Evolutionary conservation across 2,113 vertebrate genomes (phyloP).

Genomic region (Naja naja): DNA sequence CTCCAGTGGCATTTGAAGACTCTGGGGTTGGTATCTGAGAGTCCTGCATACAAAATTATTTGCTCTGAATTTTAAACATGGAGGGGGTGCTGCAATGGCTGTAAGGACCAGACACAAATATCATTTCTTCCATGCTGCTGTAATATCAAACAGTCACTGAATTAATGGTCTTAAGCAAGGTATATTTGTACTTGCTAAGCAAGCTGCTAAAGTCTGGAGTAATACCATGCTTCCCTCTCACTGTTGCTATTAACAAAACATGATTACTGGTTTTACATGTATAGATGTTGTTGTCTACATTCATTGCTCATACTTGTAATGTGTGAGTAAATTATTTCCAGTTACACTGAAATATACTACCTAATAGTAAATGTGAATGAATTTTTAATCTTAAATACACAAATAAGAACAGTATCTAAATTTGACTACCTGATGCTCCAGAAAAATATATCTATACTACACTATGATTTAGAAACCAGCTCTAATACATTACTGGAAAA

Average conservation of each 20-base stretch:
- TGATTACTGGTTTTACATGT: neutral
- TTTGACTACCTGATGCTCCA: neutral
- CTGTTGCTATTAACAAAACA: neutral
- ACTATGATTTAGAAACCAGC: neutral
- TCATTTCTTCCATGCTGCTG: neutral
- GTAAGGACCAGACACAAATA: neutral
- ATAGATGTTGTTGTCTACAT: neutral
- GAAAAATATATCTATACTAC: neutral
- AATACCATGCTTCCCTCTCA: neutral
- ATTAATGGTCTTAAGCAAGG: neutral
- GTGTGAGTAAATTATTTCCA: neutral
- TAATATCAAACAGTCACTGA: neutral
- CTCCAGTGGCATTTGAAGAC: neutral
- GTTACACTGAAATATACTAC: neutral
- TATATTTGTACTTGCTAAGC: neutral
- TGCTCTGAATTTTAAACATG: neutral
- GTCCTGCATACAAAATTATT: neutral
- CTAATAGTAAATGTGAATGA: neutral
- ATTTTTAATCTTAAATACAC: neutral
- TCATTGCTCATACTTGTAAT: neutral
- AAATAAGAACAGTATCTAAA: neutral
- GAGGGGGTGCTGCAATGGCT: neutral
- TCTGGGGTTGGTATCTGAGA: neutral
- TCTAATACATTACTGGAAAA: neutral
- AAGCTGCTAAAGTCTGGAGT: neutral